Conservation (phyloP, 2,888 invertebrate species). For the Iphiclides podalirius region DNA sequence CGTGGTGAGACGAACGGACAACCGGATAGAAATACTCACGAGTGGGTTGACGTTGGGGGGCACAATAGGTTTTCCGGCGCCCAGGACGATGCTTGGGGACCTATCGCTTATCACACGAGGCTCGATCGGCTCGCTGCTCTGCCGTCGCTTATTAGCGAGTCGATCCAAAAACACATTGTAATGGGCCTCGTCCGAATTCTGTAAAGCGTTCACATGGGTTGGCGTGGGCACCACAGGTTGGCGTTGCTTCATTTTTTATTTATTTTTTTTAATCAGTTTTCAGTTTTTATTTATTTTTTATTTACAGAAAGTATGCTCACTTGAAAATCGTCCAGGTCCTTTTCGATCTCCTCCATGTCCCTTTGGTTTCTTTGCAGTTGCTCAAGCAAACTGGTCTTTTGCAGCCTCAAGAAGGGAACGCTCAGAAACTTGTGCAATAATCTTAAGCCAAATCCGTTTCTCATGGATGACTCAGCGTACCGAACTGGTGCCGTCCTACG, state of each 20-base stretch:
- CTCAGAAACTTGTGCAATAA: slow-evolving; percentile 96
- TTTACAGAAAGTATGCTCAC: slow-evolving; percentile 45
- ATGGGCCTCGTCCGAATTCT: slow-evolving; percentile 86
- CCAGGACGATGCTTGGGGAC: slow-evolving; percentile 69
- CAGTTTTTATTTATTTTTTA: not conserved
- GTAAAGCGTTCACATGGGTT: too few species aligned
- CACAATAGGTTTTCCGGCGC: slow-evolving; percentile 72
- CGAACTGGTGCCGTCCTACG: slow-evolving; percentile 84
- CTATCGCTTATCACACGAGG: slow-evolving; percentile 53
- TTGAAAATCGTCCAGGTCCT: slow-evolving; percentile 87
- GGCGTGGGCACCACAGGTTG: too few species aligned
- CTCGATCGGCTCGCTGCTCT: slow-evolving; percentile 82
- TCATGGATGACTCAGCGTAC: slow-evolving; percentile 96
- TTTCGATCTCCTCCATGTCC: slow-evolving; percentile 88
- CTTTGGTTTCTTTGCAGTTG: slow-evolving; percentile 92
- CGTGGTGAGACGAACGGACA: too few species aligned
- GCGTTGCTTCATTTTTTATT: too few species aligned
- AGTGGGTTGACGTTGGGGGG: slow-evolving; percentile 66
- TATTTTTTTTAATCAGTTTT: too few species aligned
- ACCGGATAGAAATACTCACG: slow-evolving; percentile 47
- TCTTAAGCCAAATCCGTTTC: slow-evolving; percentile 96
- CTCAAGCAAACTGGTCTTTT: slow-evolving; percentile 89
- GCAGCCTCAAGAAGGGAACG: slow-evolving; percentile 94
- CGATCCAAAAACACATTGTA: slow-evolving; percentile 87
- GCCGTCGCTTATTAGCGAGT: slow-evolving; percentile 86